Evolutionary conservation across 92 coral and sea anemone genomes (phyloP).

Genomic region (Micromussa lordhowensis): DNA sequence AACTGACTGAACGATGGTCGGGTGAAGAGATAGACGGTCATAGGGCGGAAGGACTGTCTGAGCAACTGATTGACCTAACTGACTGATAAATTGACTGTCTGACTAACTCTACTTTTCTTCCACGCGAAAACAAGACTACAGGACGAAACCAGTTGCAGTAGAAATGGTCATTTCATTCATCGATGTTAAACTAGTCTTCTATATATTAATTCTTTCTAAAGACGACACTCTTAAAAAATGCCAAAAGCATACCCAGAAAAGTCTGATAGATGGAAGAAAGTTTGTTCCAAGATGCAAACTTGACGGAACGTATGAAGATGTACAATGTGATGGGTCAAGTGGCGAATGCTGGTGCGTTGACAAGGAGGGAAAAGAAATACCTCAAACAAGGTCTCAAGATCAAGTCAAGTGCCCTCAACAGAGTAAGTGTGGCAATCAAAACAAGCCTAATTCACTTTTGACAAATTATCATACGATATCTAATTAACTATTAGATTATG

Average conservation of each 20-base stretch:
- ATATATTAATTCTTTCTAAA: background rate
- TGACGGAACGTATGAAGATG: slow-evolving; percentile 71
- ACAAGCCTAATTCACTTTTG: too few relatives aligned
- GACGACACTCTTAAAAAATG: slow-evolving; percentile 50
- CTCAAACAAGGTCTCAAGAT: slow-evolving; percentile 64
- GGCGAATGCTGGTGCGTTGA: slow-evolving; percentile 78
- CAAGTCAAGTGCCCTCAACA: slow-evolving; percentile 70
- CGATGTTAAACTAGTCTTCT: too few relatives aligned
- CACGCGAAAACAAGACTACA: too few relatives aligned
- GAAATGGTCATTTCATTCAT: background rate
- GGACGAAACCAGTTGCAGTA: too few relatives aligned
- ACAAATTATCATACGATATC: background rate
- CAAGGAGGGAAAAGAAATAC: slow-evolving; percentile 68
- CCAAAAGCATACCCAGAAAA: slow-evolving; percentile 47
- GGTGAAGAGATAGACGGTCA: too few relatives aligned
- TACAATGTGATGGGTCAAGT: slow-evolving; percentile 64
- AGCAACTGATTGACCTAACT: too few relatives aligned
- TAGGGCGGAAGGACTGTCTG: too few relatives aligned
- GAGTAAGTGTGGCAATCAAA: slow-evolving; percentile 39
- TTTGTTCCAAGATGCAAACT: slow-evolving; percentile 65
- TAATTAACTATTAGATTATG: too few relatives aligned
- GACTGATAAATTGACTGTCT: too few relatives aligned
- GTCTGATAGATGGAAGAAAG: slow-evolving; percentile 39
- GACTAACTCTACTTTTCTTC: too few relatives aligned
- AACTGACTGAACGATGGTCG: too few relatives aligned